These are phyloP conservation scores for Planiliza haematocheilus DNA, from an alignment of 2,113 vertebrate species.

Conservation along the genomic window DNA sequence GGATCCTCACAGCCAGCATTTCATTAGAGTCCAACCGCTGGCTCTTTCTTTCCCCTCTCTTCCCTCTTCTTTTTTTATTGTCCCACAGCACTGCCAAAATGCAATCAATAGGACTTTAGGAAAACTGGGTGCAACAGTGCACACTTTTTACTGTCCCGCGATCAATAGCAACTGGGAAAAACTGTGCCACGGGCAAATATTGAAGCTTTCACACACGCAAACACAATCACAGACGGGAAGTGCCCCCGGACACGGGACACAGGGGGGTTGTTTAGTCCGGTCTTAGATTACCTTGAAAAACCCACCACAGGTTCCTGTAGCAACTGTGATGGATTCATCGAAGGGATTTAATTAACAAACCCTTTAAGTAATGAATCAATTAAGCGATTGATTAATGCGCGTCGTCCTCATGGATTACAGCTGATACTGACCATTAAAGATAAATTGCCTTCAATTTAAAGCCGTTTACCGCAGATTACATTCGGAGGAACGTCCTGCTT, in stretches of 20 bases:
- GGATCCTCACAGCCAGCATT: constrained; percentile 56
- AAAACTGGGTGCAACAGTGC: constrained; percentile 72
- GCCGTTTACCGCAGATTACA: constrained; percentile 59
- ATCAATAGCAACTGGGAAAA: constrained; percentile 71
- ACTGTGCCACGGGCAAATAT: constrained; percentile 54
- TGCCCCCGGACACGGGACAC: constrained; percentile 33
- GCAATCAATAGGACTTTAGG: constrained; percentile 76
- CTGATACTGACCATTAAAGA: constrained; percentile 72
- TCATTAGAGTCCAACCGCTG: constrained; percentile 52
- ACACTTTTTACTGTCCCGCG: constrained; percentile 68
- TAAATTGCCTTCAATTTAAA: constrained; percentile 63
- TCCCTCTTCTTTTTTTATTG: constrained; percentile 45
- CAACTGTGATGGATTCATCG: constrained; percentile 72
- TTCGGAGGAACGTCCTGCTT: constrained; percentile 39
- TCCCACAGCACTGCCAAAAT: constrained; percentile 67
- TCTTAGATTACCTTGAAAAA: constrained; percentile 61
- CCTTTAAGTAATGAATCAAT: constrained; percentile 77
- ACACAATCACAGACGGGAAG: constrained; percentile 34
- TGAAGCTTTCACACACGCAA: constrained; percentile 20
- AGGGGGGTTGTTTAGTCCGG: constrained; percentile 47
- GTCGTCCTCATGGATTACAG: constrained; percentile 63
- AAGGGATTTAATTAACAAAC: constrained; percentile 74
- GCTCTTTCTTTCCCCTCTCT: constrained; percentile 46
- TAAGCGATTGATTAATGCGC: constrained; percentile 70
- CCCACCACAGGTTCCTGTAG: constrained; percentile 42